Percentiles rank a stretch among this genome's conserved stretches.
These are phyloP conservation scores for Ormyrus pomaceus DNA, from an alignment of 2,888 invertebrate species.

Conservation along the genomic window DNA sequence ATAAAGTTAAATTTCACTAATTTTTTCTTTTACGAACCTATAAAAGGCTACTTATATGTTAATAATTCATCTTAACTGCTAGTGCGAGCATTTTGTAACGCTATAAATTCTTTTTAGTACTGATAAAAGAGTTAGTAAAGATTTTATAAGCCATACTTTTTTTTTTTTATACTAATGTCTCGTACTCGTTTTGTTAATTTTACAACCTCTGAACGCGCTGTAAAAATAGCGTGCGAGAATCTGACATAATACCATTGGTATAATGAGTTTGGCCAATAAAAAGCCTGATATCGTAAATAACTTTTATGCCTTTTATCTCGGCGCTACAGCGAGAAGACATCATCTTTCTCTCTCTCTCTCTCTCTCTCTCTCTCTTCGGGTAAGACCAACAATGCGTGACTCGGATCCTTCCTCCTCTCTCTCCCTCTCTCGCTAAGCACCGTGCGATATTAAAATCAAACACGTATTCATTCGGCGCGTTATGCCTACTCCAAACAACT, in stretches of 20 bases:
- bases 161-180: constrained; percentile 47
- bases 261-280: constrained; percentile 50
- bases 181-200: constrained; percentile 56
- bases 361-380: constrained; percentile 54
- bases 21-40: constrained; percentile 48
- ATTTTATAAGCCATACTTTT: constrained; percentile 44
- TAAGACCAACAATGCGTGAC: constrained; percentile 49
- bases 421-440: neutral
- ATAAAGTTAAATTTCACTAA: constrained; percentile 56
- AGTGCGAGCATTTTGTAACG: constrained; percentile 55
- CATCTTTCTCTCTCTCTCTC: constrained; percentile 1
- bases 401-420: neutral
- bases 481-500: neutral
- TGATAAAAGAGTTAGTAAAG: constrained; percentile 58
- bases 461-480: neutral
- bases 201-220: constrained; percentile 51
- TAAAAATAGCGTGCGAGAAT: constrained; percentile 53
- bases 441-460: constrained; percentile 5
- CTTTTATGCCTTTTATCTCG: constrained; percentile 62
- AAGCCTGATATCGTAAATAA: constrained; percentile 50
- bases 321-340: constrained; percentile 42
- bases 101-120: constrained; percentile 58
- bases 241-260: constrained; percentile 52
- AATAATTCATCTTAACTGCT: constrained; percentile 54
- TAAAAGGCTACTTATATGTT: constrained; percentile 53